A percentile compares a stretch with the other conserved stretches of the same genome.
phyloP scores from a whole-genome alignment of 2,113 vertebrate species.

The Dolichotis patagonum region DNA sequence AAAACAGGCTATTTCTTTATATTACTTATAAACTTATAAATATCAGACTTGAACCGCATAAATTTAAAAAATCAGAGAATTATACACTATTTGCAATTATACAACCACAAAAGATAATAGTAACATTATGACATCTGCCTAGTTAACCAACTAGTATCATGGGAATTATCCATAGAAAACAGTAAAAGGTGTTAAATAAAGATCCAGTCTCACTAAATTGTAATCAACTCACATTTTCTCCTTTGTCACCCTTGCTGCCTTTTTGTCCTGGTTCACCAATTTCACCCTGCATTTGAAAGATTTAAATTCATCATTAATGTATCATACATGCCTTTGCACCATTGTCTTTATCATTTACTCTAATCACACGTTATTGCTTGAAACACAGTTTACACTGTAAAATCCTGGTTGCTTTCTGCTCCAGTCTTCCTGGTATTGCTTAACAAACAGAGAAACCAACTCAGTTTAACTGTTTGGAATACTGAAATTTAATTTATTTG shows the following conservation, averaged over 20 bases:
- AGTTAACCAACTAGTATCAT: neutral
- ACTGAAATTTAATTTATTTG: constrained; percentile 65
- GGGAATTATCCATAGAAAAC: neutral
- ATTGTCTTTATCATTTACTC: constrained; percentile 17
- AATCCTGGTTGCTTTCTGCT: constrained; percentile 27
- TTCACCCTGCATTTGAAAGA: constrained; percentile 92
- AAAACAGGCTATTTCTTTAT: neutral
- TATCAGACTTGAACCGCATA: neutral
- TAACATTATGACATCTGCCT: too few relatives aligned
- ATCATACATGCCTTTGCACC: neutral
- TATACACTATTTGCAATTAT: neutral
- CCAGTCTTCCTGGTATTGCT: constrained; percentile 77
- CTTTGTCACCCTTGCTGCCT: constrained; percentile 97
- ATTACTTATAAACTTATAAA: neutral
- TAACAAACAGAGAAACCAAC: constrained; percentile 68
- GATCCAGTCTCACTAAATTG: neutral
- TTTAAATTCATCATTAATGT: constrained; percentile 69
- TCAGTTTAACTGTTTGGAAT: constrained; percentile 75
- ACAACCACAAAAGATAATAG: neutral
- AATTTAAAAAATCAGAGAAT: neutral
- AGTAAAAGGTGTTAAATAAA: neutral
- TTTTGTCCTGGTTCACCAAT: constrained; percentile 98
- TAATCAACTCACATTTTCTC: constrained; percentile 93
- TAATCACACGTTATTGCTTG: constrained; percentile 29
- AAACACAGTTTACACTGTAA: constrained; percentile 80